Evolutionary conservation across 2,797 vertebrate species (phyloP).

Genomic region (Chelon auratus): DNA sequence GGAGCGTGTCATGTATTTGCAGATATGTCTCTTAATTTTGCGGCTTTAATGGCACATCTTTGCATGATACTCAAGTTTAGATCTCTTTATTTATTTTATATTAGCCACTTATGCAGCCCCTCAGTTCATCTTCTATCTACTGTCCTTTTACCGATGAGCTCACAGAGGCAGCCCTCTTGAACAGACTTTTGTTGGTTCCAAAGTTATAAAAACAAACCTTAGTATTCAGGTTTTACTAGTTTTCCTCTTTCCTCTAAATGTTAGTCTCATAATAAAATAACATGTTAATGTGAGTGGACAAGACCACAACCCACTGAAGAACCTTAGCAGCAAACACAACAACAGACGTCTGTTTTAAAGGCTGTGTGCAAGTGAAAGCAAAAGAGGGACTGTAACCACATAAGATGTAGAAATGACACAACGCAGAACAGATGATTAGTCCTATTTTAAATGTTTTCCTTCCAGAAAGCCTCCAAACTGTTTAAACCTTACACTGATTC

Average conservation of each 20-base stretch:
- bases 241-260: neutral
- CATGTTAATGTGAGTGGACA: neutral
- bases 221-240: neutral
- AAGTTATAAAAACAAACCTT: neutral
- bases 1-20: neutral
- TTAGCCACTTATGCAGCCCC: neutral
- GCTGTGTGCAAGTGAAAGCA: neutral
- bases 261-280: neutral
- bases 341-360: neutral
- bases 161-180: neutral
- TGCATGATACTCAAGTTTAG: neutral
- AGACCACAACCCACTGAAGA: neutral
- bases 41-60: neutral
- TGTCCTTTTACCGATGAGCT: neutral
- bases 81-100: neutral
- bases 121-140: neutral
- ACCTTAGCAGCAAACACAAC: neutral
- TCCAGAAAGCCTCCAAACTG: slow-evolving; percentile 18
- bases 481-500: slow-evolving; percentile 38
- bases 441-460: slow-evolving; percentile 2
- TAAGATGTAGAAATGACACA: neutral
- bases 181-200: slow-evolving; percentile 1
- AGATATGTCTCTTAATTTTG: neutral
- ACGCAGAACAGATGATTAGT: neutral
- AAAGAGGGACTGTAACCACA: neutral